Conservation (phyloP, 2,113 vertebrate species). For the Catharus bicknelli region DNA sequence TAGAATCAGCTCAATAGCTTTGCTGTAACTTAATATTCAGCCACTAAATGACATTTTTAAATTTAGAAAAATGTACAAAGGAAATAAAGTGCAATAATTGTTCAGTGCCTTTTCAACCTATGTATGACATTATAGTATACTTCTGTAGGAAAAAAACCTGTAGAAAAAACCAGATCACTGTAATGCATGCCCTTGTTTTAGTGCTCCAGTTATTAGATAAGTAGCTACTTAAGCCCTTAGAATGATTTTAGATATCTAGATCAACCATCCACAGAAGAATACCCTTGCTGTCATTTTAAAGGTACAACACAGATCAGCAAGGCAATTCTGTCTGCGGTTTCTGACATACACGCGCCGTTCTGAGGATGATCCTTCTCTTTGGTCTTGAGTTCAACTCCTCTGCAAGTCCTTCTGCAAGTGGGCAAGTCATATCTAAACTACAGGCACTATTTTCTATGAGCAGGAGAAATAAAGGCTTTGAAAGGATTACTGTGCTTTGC, state of each 20-base stretch:
- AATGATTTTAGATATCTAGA: neutral
- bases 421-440: slow-evolving; percentile 26
- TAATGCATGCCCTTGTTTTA: neutral
- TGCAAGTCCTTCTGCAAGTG: neutral
- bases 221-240: neutral
- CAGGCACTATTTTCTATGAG: neutral
- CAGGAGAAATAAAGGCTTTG: slow-evolving; percentile 40
- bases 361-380: neutral
- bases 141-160: neutral
- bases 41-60: neutral
- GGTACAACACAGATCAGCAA: neutral
- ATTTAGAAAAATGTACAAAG: neutral
- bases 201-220: neutral
- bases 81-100: neutral
- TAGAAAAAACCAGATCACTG: neutral
- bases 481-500: slow-evolving; percentile 44
- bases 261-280: neutral
- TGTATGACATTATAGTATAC: neutral
- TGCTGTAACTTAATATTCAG: neutral
- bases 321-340: neutral
- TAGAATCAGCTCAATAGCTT: neutral
- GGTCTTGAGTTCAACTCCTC: neutral
- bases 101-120: neutral
- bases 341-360: fast-evolving
- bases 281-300: neutral